Base-by-base conservation (phyloP, 1,140 invertebrate genomes). In the Penaeus vannamei region DNA sequence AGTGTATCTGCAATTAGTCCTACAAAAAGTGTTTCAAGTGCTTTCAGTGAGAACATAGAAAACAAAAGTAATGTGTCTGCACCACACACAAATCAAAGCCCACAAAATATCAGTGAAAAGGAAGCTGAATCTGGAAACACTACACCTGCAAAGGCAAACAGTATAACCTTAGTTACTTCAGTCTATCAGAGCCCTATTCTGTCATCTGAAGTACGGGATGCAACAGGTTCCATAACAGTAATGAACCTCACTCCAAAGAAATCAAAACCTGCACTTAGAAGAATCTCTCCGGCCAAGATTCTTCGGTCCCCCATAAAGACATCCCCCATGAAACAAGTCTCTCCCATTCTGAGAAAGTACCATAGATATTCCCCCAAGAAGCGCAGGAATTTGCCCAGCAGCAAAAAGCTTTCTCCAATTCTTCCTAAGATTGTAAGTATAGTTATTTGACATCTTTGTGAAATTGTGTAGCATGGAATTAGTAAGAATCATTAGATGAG, bases 301-400 rank as follows among this genome's bases (percentile, higher is more conserved):
- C 64, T 84, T 36, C 84, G 64, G 14, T 84, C 87, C 4, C 87
- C 87, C n/a, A 80, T 89, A 1, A 89, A 89, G 53, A 89, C 87
- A 17, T 89, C 87, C 2, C 87, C 87, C 26, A 20, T 89, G 46
- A 89, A 89, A 26, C 82, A 89, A 36, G 87, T 89, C 17, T 89
- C 87, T 4, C 87, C 87, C 22, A 89, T 89, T 64, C 29, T 89
- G 36, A 81, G 87, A 12, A 89, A 89, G 60, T 89, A 89, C 46
- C 82, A 84, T 36, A 87, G 72, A 17, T 85, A 84, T 84, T 84
- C 82, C 26, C 69, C 69, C 29, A 84, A 84, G 64, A 89, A 84
- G 76, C 53, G 53, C 53, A 84, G 87, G 36, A 36, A 46, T 22
- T 61, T 81, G 22, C 22, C 36, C 23, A 72, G 66, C n/a, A 61